A percentile compares a stretch with the other conserved stretches of the same genome.
Evolutionary conservation across 1,140 invertebrate species (phyloP).

Genomic region (Phymorhynchus buccinoides): DNA sequence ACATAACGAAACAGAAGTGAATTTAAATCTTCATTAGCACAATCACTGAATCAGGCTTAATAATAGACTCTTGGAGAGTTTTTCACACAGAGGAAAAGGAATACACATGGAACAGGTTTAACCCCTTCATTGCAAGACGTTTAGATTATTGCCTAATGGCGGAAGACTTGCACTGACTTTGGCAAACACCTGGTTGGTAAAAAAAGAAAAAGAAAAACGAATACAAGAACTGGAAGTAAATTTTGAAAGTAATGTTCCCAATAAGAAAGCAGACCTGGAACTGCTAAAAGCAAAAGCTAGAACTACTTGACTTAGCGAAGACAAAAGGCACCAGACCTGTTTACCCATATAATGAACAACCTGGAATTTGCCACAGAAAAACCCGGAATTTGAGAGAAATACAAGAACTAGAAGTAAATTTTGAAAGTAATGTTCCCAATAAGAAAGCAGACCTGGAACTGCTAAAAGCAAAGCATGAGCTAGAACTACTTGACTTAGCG

Average conservation of each 20-base stretch:
- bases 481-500: neutral
- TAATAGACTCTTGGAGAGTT: neutral
- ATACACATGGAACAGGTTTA: neutral
- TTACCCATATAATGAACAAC: too few relatives aligned
- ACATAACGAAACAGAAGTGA: too few relatives aligned
- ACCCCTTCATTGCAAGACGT: neutral
- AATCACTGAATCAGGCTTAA: neutral
- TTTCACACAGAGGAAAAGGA: too few relatives aligned
- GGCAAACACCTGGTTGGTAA: neutral
- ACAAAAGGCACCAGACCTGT: too few relatives aligned
- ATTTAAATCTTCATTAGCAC: neutral
- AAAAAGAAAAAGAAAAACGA: too few relatives aligned
- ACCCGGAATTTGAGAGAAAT: too few relatives aligned
- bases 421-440: neutral
- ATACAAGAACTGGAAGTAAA: too few relatives aligned
- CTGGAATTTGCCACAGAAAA: too few relatives aligned
- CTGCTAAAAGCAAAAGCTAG: neutral
- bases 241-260: neutral
- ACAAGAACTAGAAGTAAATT: too few relatives aligned
- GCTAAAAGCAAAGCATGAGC: neutral
- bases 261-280: neutral
- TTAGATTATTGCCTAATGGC: conserved; percentile 15
- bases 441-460: neutral
- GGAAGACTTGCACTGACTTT: neutral
- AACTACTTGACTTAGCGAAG: neutral